Conservation (phyloP, 2,113 vertebrate genomes). For the Seriola aureovittata region DNA sequence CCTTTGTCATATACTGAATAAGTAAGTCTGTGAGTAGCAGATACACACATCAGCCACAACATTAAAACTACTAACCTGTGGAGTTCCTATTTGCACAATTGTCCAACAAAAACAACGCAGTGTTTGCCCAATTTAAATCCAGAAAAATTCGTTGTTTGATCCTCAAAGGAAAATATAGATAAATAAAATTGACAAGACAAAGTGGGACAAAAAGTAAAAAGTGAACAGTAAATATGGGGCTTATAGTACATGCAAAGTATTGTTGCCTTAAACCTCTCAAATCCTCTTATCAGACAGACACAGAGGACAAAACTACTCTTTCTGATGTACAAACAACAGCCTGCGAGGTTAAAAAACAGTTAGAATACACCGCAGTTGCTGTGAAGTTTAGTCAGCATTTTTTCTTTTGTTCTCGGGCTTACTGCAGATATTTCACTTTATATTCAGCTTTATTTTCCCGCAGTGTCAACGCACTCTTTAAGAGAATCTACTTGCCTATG, state of each 20-base stretch:
- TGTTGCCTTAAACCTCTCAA: conserved; percentile 58
- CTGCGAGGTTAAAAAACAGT: conserved; percentile 27
- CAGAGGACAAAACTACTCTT: conserved; percentile 58
- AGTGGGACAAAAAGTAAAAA: conserved; percentile 38
- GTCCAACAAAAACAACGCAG: background rate
- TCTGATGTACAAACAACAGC: conserved; percentile 57
- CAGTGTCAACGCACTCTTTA: conserved; percentile 19
- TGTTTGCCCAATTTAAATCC: background rate
- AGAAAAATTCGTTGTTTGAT: conserved; percentile 12
- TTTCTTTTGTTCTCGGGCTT: conserved; percentile 43
- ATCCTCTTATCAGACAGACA: conserved; percentile 73
- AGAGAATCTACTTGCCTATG: background rate
- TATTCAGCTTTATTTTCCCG: conserved; percentile 26
- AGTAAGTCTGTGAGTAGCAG: background rate
- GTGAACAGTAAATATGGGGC: conserved; percentile 35
- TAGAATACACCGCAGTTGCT: conserved; percentile 5
- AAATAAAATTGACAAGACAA: background rate
- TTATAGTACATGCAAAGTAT: conserved; percentile 52
- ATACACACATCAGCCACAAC: background rate
- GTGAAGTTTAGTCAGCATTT: conserved; percentile 32
- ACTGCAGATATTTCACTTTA: conserved; percentile 23
- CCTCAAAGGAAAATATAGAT: background rate
- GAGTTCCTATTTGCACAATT: background rate
- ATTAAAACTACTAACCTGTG: too few relatives aligned
- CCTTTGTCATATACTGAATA: background rate